Evolutionary conservation across 2,113 vertebrate genomes (phyloP).

Genomic region (Dasyurus viverrinus): DNA sequence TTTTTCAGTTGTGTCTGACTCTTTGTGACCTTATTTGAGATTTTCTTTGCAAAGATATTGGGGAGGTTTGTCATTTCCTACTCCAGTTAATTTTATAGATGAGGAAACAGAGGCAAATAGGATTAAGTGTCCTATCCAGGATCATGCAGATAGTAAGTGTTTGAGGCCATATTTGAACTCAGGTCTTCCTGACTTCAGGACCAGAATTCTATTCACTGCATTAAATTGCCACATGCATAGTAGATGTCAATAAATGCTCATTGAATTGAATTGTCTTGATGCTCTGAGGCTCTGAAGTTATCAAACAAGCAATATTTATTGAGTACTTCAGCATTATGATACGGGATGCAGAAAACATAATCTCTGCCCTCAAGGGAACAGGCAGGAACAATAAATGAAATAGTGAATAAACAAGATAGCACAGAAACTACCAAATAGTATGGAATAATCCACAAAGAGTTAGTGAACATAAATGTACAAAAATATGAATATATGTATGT

Average conservation of each 20-base stretch:
- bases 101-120: too few relatives aligned
- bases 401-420: not conserved
- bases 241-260: not conserved
- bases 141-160: too few relatives aligned
- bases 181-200: not conserved
- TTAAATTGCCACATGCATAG: not conserved
- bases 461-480: not conserved
- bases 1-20: not conserved
- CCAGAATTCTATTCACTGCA: not conserved
- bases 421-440: not conserved
- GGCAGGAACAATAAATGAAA: not conserved
- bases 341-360: not conserved
- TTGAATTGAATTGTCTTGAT: not conserved
- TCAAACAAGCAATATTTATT: not conserved
- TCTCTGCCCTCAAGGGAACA: not conserved
- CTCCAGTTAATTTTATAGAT: too few relatives aligned
- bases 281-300: not conserved
- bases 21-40: too few relatives aligned
- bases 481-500: too few relatives aligned
- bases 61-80: too few relatives aligned
- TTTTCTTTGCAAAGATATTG: too few relatives aligned
- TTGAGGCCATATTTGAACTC: not conserved
- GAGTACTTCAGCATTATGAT: not conserved
- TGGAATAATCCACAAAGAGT: not conserved
- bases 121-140: too few relatives aligned